Percentiles rank a stretch among this genome's conserved stretches.
Evolutionary conservation across 2,888 invertebrate species (phyloP).

Genomic region (Dynastes maya): DNA sequence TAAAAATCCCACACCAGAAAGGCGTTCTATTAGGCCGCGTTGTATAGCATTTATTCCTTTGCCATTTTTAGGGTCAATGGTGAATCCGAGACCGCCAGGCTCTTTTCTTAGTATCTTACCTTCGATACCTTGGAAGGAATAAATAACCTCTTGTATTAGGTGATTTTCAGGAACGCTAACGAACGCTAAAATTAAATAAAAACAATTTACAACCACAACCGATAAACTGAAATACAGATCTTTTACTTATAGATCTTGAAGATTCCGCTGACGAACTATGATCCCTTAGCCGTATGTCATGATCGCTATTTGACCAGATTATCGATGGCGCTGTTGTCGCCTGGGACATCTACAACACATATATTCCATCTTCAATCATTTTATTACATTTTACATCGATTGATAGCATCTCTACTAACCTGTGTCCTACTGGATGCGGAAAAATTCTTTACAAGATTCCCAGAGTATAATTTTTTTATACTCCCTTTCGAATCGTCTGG

Average conservation of each 20-base stretch:
- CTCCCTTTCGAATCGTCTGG: constrained; percentile 62
- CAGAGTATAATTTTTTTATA: constrained; percentile 54
- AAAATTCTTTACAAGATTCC: constrained; percentile 43
- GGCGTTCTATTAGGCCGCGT: constrained; percentile 78
- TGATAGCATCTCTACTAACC: constrained; percentile 42
- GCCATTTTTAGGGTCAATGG: constrained; percentile 74
- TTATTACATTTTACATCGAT: neutral
- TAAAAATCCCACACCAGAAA: constrained; percentile 86
- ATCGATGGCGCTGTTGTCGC: constrained; percentile 61
- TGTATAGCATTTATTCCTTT: constrained; percentile 73
- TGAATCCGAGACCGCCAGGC: constrained; percentile 75
- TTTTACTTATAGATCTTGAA: constrained; percentile 53
- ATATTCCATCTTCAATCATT: constrained; percentile 13
- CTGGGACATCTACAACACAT: constrained; percentile 55
- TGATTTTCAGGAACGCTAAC: constrained; percentile 70
- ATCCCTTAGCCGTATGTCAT: constrained; percentile 56
- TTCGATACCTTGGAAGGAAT: constrained; percentile 91
- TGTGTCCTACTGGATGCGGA: constrained; percentile 54
- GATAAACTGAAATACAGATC: neutral
- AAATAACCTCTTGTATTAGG: constrained; percentile 85
- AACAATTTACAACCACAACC: constrained; percentile 1
- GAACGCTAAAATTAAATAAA: constrained; percentile 47
- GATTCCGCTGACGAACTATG: constrained; percentile 53
- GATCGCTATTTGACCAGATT: constrained; percentile 62
- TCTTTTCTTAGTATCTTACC: constrained; percentile 82